These are phyloP conservation scores for Lithobius niger DNA, from an alignment of 1,140 invertebrate species.

Conservation along the genomic window DNA sequence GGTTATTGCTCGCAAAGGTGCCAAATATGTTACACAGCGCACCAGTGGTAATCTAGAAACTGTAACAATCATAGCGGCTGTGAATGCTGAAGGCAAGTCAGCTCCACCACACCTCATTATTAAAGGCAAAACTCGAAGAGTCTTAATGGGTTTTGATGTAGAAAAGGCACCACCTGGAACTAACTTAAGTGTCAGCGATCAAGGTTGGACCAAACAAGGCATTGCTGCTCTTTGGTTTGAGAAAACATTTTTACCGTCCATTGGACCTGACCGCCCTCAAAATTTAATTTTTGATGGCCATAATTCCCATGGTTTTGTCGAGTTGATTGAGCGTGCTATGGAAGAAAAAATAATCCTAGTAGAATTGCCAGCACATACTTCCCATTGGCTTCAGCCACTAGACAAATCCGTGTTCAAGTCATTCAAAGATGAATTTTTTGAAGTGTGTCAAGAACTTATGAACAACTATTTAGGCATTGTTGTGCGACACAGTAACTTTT, in stretches of 20 bases:
- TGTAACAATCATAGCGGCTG: background rate
- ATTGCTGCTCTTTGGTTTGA: background rate
- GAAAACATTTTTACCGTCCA: background rate
- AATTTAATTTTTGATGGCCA: constrained; percentile 1
- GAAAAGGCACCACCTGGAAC: background rate
- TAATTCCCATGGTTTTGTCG: background rate
- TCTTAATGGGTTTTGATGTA: background rate
- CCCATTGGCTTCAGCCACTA: constrained; percentile 3
- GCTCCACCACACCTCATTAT: constrained; percentile 1
- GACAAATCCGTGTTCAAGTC: background rate
- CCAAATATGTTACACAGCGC: background rate
- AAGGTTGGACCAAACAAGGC: constrained; percentile 4
- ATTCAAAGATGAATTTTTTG: background rate
- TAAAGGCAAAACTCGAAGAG: constrained; percentile 1
- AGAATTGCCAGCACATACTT: constrained; percentile 1
- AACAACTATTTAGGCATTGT: background rate
- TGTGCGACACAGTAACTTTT: background rate
- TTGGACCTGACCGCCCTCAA: background rate
- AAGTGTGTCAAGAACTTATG: background rate
- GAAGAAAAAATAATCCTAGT: constrained; percentile 1
- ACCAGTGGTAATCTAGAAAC: constrained; percentile 5
- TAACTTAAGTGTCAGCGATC: background rate
- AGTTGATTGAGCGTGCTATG: constrained; percentile 1
- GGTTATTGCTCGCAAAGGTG: background rate
- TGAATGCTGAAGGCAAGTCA: background rate